Evolutionary conservation across 2,797 vertebrate species (phyloP), one percentile per base, ranked within the genome.

Genomic region (Agapornis canus): DNA sequence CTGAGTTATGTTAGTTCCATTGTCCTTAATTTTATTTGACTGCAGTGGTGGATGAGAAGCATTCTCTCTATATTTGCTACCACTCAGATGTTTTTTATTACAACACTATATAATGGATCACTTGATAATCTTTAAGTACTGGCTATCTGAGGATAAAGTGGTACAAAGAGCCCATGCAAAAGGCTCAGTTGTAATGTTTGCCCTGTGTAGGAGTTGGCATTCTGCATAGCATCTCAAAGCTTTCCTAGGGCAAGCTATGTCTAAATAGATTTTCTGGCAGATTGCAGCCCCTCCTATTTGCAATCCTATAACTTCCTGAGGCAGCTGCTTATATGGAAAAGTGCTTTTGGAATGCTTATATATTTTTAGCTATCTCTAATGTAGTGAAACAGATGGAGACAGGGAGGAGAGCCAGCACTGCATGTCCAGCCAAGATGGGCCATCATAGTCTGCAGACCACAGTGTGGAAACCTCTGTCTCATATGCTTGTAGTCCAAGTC

Each of bases 341-440:
- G 90, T 94, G 86, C 68, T 84, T 92, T 70, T 92, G 95, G 94
- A 95, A 96, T 96, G 87, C 90, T 91, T 87, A 61, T 89, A 9
- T 96, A 94, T 94, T 94, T 97, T 96, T 96, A 94, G 94, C 92
- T 84, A 82, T 77, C 94, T 96, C 60, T 81, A 84, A 68, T 91
- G 87, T 76, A 92, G 80, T 52, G 35, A 70, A 96, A 82, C 95
- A 94, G 85, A 96, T 96, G 95, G 91, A 96, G 91, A 84, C 82
- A 71, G 91, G 83, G 91, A 96, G 66, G 69, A 92, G 63, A 94
- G 96, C 89, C 94, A 96, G 89, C 63, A 52, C 80, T 59, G 51
- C 47, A 13, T 83, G 84, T 82, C 94, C 87, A 94, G 95, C 95
- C 95, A 95, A 90, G 77, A 66, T 66, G 63, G 92, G 54, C 80